These are phyloP conservation scores for Molanna angustata DNA, from an alignment of 2,888 invertebrate genomes.

Conservation along the genomic window DNA sequence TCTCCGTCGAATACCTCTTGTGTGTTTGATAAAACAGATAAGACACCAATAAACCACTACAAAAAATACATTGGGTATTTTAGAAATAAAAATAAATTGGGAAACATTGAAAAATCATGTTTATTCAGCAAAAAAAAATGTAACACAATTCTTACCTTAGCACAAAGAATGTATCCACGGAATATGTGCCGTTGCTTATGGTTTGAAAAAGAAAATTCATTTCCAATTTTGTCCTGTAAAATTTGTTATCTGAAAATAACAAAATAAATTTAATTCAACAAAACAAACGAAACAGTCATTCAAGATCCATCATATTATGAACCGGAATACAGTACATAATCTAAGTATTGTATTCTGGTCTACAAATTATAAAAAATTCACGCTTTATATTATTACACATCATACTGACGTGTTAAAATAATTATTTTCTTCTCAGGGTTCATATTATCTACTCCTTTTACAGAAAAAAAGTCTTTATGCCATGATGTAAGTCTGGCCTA, in stretches of 20 bases:
- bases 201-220: conserved; percentile 50
- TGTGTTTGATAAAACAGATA: conserved; percentile 60
- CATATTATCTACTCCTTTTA: no score
- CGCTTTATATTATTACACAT: no score
- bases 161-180: conserved; percentile 62
- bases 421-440: no score
- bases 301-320: no score
- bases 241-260: conserved; percentile 47
- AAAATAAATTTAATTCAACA: neutral
- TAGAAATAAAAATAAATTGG: neutral
- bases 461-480: no score
- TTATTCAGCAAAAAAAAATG: neutral
- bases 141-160: conserved; percentile 49
- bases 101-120: neutral
- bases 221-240: conserved; percentile 44
- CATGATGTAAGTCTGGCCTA: no score
- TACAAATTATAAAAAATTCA: no score
- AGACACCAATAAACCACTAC: conserved; percentile 60
- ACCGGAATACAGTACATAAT: no score
- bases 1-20: conserved; percentile 48
- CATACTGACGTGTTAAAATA: no score
- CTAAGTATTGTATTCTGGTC: no score
- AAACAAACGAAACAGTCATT: no score
- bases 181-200: conserved; percentile 54
- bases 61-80: conserved; percentile 27